Evolutionary conservation across 2,888 invertebrate species (phyloP), one percentile per base, ranked within the genome.

Genomic region (Brachycybe producta): DNA sequence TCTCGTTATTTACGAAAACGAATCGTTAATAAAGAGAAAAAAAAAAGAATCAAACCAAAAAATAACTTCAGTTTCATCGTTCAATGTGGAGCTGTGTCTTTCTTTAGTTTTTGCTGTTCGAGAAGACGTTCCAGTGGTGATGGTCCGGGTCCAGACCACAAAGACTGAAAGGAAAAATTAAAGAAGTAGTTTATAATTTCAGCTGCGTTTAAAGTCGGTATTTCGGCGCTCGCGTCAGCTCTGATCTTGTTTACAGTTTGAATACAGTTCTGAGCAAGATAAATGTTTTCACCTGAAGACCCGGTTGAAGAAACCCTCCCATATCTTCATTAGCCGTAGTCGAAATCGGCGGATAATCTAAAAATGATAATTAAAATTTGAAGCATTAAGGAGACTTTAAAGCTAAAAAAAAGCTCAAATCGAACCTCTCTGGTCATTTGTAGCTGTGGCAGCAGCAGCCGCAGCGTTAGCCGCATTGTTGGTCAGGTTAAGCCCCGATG

Each of bases 41-140:
- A n/a, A n/a, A n/a, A n/a, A n/a, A n/a, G n/a, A n/a, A n/a, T n/a
- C n/a, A n/a, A n/a, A 51, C 51, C 39, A 39, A 28, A 44, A 32
- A 45, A 21, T 49, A 27, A 40, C 13, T 15, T 23, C 32, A 26
- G n/a, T 17, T 30, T 34, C 27, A 34, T 51, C n/a, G 43, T 59
- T 66, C 66, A 66, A 57, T 65, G 66, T 43, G 65, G 64, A 48
- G 65, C 64, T 8, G 60, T 59, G 54, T 65, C 65, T 15, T 64
- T 61, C 55, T 66, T 62, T 43, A 62, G 62, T 49, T 80, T 81
- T 68, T 86, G 85, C 60, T 84, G 83, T 64, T 85, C 84, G 54
- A 86, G 67, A 19, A 86, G 74, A 35, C 83, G 76, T 65, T 84
- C 83, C 51, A 86, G 70, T 0, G 84, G 84, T 30, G 84, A 83